Evolutionary conservation across 2,113 vertebrate species (phyloP).

Genomic region (Ameiurus melas): DNA sequence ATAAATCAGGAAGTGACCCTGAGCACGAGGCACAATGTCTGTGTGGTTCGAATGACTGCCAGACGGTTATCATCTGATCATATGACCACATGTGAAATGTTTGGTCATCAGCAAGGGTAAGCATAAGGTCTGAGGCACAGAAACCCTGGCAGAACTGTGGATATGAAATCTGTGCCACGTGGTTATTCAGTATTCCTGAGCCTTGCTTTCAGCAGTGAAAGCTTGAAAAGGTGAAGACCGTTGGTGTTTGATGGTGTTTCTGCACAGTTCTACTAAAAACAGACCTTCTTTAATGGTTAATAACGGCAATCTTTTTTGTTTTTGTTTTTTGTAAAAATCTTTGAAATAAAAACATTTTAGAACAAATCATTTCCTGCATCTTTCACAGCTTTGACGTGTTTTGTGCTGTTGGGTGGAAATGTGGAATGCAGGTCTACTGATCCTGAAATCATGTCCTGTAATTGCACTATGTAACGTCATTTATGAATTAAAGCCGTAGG

Average conservation of each 20-base stretch:
- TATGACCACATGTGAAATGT: too few relatives aligned
- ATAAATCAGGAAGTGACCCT: conserved; percentile 68
- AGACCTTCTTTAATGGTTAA: not conserved
- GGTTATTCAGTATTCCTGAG: not conserved
- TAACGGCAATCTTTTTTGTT: not conserved
- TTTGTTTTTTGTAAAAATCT: not conserved
- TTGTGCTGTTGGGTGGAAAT: not conserved
- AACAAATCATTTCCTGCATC: not conserved
- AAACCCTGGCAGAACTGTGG: not conserved
- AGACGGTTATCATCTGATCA: conserved; percentile 67
- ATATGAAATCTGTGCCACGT: not conserved
- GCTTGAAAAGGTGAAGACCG: not conserved
- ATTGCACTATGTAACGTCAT: not conserved
- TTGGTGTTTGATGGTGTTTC: not conserved
- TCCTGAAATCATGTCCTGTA: not conserved
- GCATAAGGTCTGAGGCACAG: not conserved
- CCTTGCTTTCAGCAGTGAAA: not conserved
- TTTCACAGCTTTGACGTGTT: not conserved
- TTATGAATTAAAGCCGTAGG: not conserved
- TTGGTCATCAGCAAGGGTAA: not conserved
- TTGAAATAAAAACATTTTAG: not conserved
- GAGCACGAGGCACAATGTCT: conserved; percentile 78
- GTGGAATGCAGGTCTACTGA: not conserved
- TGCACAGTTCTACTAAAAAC: not conserved
- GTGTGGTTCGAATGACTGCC: conserved; percentile 78